Base-by-base conservation (phyloP, 2,113 vertebrate species). In the Oryzias javanicus region DNA sequence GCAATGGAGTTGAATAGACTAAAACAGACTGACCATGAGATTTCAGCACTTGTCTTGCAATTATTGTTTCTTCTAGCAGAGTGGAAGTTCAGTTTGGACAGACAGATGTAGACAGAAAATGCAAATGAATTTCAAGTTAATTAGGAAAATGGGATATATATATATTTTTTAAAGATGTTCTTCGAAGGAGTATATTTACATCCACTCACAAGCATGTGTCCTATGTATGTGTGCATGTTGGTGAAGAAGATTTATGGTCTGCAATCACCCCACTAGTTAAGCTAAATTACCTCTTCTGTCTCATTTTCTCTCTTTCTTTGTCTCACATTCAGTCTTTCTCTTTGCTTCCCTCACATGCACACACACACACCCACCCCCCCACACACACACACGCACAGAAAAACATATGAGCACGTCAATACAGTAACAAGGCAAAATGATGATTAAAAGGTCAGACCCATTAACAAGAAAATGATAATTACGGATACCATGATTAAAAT, bases 361-460 rank as follows among this genome's bases (percentile, higher is more conserved):
- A 54, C 50, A 22, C 47, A 46, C 35, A 41, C 41, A 50, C 42
- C 40, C 16, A 58, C 60, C n/a, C n/a, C n/a, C n/a, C n/a, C n/a
- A n/a, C 41, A 50, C 42, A 44, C 16, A 58, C 60, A 52, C 25
- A 55, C n/a, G 14, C 29, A 18, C 40, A 42, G 12, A 49, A 7
- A 52, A 17, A 45, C 16, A 45, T 40, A 42, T 19, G 49, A 54
- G 56, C 18, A 7, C 49, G 55, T 58, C 49, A 2, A 42, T 22
- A 67, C 49, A 49, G 41, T 42, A 17, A 45, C 58, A 25, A 62
- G 60, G 48, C 76, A 78, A 65, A 76, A 67, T 63, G 51, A 66
- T 81, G 76, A 85, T 85, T 83, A 81, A 81, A 74, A 81, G 85
- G 80, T 81, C 74, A 71, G 69, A 76, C 60, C 78, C 70, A 80